Evolutionary conservation across 2,888 invertebrate species (phyloP).

Genomic region (Clistopyga incitator): DNA sequence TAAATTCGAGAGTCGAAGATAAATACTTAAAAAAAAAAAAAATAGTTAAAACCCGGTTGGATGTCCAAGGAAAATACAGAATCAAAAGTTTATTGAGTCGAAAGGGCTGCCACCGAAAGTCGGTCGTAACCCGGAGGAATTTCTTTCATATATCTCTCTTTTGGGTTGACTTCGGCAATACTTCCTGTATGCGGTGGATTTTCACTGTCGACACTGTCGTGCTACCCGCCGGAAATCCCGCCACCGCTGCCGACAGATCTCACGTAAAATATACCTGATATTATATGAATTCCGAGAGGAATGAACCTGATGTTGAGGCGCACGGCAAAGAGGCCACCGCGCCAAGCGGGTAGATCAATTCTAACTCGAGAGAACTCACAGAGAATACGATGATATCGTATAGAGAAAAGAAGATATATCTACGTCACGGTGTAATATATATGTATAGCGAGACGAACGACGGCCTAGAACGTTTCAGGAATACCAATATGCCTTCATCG

Average conservation of each 20-base stretch:
- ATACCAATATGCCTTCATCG: conserved; percentile 73
- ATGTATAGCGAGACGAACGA: conserved; percentile 22
- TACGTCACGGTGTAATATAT: conserved; percentile 33
- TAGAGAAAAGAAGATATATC: conserved; percentile 5
- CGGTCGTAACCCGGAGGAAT: conserved; percentile 55
- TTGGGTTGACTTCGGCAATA: conserved; percentile 37
- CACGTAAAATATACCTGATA: conserved; percentile 48
- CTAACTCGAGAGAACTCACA: neutral
- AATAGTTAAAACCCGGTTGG: neutral
- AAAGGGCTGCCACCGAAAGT: conserved; percentile 38
- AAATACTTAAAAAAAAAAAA: conserved; percentile 2
- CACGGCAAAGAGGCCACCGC: conserved; percentile 20
- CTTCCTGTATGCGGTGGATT: conserved; percentile 22
- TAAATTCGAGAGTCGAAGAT: neutral
- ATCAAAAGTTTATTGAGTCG: conserved; percentile 36
- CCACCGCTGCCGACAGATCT: conserved; percentile 13
- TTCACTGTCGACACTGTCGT: conserved; percentile 20
- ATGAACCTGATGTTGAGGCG: conserved; percentile 36
- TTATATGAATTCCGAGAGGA: conserved; percentile 42
- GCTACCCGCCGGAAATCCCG: conserved; percentile 32
- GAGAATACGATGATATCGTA: neutral
- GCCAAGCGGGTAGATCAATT: conserved; percentile 16
- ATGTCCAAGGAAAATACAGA: neutral
- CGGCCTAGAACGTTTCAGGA: conserved; percentile 57
- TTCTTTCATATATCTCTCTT: conserved; percentile 30